Conservation (phyloP, 1,140 invertebrate species). For the Drosophila sucinea region DNA sequence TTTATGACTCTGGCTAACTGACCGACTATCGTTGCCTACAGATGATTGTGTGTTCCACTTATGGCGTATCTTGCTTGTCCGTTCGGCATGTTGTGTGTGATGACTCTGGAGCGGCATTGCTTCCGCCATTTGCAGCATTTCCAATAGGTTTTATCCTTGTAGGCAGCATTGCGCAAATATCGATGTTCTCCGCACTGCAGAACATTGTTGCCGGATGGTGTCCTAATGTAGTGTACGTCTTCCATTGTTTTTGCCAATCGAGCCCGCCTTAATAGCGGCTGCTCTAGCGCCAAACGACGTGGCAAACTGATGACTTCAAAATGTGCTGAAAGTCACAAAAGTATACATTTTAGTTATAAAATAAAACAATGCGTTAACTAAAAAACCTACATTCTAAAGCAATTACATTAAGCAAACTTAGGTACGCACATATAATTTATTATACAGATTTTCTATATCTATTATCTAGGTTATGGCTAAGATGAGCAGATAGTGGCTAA, state of each 20-base stretch:
- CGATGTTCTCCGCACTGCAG: constrained; percentile 72
- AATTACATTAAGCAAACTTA: background rate
- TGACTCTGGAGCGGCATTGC: constrained; percentile 72
- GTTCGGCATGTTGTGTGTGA: constrained; percentile 56
- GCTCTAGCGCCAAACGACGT: background rate
- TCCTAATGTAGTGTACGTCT: constrained; percentile 56
- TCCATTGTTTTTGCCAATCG: constrained; percentile 57
- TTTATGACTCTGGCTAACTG: background rate
- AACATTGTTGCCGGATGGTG: constrained; percentile 70
- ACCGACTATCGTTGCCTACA: background rate
- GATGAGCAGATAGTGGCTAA: background rate
- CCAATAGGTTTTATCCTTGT: constrained; percentile 81
- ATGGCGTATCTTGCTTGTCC: constrained; percentile 54
- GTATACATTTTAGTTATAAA: constrained; percentile 10
- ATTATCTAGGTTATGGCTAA: constrained; percentile 40
- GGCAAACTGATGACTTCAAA: constrained; percentile 38
- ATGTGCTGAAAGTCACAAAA: constrained; percentile 37
- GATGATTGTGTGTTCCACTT: constrained; percentile 76
- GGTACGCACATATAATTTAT: constrained; percentile 35
- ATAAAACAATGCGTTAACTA: background rate
- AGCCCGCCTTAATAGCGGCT: constrained; percentile 50
- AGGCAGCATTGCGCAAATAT: constrained; percentile 75
- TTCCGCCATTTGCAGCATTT: constrained; percentile 82
- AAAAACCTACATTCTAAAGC: background rate
- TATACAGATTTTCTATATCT: constrained; percentile 39